phyloP scores from a whole-genome alignment of 2,888 invertebrate genomes.

The Drosophila quinaria region DNA sequence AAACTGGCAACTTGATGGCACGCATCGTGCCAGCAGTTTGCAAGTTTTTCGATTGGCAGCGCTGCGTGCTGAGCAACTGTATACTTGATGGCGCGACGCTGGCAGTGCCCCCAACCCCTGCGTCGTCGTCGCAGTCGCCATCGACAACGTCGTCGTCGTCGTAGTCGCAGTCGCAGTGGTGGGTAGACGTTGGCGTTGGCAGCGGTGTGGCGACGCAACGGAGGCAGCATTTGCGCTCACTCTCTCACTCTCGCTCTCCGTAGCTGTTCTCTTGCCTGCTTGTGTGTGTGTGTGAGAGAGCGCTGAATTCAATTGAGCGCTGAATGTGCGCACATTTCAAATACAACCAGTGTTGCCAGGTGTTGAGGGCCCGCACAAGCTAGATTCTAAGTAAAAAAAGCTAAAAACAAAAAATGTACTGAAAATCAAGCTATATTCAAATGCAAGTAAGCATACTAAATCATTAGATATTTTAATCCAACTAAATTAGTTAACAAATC shows the following conservation, averaged over 20 bases:
- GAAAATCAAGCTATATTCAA: too few relatives aligned
- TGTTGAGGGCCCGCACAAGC: too few relatives aligned
- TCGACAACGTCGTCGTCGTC: conserved; percentile 29
- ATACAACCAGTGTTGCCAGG: conserved; percentile 23
- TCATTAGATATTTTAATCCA: too few relatives aligned
- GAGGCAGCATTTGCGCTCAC: conserved; percentile 4
- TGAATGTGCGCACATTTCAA: conserved; percentile 65
- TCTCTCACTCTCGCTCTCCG: conserved; percentile 19
- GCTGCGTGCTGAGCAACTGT: conserved; percentile 37
- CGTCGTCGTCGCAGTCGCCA: conserved; percentile 47
- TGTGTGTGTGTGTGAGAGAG: conserved; percentile 43
- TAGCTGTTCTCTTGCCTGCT: background rate
- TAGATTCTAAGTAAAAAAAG: too few relatives aligned
- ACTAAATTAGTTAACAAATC: too few relatives aligned
- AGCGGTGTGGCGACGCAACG: conserved; percentile 34
- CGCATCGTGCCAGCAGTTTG: conserved; percentile 72
- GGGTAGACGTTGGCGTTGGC: conserved; percentile 57
- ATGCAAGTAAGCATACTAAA: too few relatives aligned
- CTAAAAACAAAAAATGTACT: too few relatives aligned
- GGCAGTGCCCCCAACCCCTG: conserved; percentile 68
- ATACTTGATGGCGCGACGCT: conserved; percentile 73
- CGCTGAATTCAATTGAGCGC: conserved; percentile 67
- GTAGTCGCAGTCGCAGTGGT: conserved; percentile 66
- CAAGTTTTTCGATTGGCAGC: conserved; percentile 47
- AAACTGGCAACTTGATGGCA: conserved; percentile 71